phyloP scores from a whole-genome alignment of 2,888 invertebrate genomes.

The Limnephilus marmoratus region DNA sequence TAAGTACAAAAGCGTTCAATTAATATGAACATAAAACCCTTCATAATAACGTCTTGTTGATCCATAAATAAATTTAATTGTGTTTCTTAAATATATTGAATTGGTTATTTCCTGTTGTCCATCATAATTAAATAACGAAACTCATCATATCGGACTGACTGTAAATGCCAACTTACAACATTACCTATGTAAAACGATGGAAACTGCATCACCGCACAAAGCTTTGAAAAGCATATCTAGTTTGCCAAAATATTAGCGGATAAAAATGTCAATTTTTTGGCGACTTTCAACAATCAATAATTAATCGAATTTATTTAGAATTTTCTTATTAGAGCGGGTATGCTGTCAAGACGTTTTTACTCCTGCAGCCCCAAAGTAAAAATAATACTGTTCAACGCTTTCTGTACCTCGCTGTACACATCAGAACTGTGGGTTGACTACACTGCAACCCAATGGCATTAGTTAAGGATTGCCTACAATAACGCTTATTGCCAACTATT shows the following conservation, averaged over 20 bases:
- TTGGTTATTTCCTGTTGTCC: neutral
- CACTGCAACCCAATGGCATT: too few relatives aligned
- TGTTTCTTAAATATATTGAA: neutral
- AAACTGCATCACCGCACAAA: neutral
- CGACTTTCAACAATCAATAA: too few relatives aligned
- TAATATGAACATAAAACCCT: neutral
- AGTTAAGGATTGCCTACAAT: too few relatives aligned
- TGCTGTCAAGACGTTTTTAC: too few relatives aligned
- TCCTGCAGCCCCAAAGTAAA: too few relatives aligned
- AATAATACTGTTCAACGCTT: too few relatives aligned
- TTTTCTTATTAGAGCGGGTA: too few relatives aligned
- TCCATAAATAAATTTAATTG: neutral
- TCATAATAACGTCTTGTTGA: neutral
- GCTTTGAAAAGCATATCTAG: neutral
- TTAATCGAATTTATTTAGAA: too few relatives aligned
- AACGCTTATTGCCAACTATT: too few relatives aligned
- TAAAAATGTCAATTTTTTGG: neutral
- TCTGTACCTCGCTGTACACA: too few relatives aligned
- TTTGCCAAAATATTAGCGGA: neutral
- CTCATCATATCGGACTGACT: neutral
- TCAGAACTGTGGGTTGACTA: too few relatives aligned
- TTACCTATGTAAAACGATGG: neutral
- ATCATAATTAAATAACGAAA: neutral
- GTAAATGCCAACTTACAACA: neutral
- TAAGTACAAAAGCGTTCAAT: neutral